phyloP scores from a whole-genome alignment of 2,888 invertebrate genomes.

The Drosophila stalkeri region DNA sequence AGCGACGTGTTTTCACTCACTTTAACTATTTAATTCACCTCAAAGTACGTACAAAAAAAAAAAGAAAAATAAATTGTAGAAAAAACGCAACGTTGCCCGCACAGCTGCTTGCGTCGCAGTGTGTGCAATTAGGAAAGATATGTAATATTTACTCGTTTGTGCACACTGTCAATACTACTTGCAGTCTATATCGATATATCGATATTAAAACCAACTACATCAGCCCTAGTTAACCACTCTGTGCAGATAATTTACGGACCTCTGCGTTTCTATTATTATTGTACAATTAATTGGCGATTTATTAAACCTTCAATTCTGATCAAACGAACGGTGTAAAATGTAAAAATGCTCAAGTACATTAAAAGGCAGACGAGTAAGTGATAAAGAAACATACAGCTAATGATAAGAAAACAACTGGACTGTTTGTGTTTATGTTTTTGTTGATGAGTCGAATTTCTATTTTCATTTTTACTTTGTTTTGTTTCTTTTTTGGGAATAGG shows the following conservation, averaged over 20 bases:
- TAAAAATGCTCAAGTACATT: constrained; percentile 81
- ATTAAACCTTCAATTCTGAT: constrained; percentile 6
- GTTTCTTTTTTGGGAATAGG: constrained; percentile 50
- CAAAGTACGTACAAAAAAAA: neutral
- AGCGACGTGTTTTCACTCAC: constrained; percentile 14
- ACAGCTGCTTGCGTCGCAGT: constrained; percentile 49
- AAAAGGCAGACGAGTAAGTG: constrained; percentile 80
- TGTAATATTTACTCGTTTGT: constrained; percentile 13
- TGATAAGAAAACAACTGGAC: constrained; percentile 3
- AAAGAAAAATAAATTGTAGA: constrained; percentile 9
- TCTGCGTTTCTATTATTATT: constrained; percentile 20
- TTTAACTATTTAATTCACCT: constrained; percentile 14
- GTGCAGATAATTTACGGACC: constrained; percentile 13
- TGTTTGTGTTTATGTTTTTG: constrained; percentile 46
- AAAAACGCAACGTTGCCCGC: constrained; percentile 58
- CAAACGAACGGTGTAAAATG: constrained; percentile 52
- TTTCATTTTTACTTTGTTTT: neutral
- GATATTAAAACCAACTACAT: neutral
- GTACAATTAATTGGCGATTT: constrained; percentile 13
- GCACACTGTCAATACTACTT: constrained; percentile 33
- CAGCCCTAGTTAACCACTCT: constrained; percentile 27
- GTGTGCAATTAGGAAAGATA: constrained; percentile 26
- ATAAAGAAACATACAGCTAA: neutral
- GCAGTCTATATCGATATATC: constrained; percentile 12
- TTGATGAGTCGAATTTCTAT: constrained; percentile 33